Base-by-base conservation (phyloP, 2,888 invertebrate genomes). In the Drosophila bunnanda region DNA sequence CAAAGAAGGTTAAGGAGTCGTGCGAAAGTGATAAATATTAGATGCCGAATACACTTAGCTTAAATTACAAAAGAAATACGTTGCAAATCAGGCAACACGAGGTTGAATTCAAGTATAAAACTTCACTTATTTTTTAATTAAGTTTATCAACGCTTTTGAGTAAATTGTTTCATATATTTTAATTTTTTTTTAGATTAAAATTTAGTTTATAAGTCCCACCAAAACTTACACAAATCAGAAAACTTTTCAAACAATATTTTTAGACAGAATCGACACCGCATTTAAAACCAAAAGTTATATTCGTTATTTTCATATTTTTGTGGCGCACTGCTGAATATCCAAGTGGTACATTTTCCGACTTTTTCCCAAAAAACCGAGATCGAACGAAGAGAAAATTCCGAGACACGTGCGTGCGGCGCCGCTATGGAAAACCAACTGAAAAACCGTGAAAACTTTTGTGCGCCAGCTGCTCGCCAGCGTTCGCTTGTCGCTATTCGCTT, bases 341-440 rank as follows among this genome's bases (percentile, higher is more conserved):
- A 65, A 46, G 38, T n/a, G 38, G 43, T 59, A 65, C 64, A 64
- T 52, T 43, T 39, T 64, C 43, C 64, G 50, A 34, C 46, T 41
- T 60, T 64, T 60, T 20, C 22, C 48, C 48, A 17, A 28, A 48
- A 58, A 48, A 38, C 48, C 34, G 20, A 67, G 12, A 41, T 41
- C 60, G 30, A 55, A 28, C 39, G 41, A 44, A 9, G 53, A 39
- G 53, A 39, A 53, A 73, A 54, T 74, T 70, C 75, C 83, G 88
- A 67, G 77, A 77, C 73, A 87, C 85, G 89, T 86, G 88, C 82
- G 80, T 82, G 78, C 89, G 76, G 65, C 80, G 66, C 88, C 82
- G 80, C 77, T 77, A 87, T 88, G 65, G 62, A 84, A 80, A 82
- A 71, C 76, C 78, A 87, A 86, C 89, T 86, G 89, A 89, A 81